These are phyloP conservation scores for Willisornis vidua DNA, from an alignment of 2,113 vertebrate species.

Conservation along the genomic window DNA sequence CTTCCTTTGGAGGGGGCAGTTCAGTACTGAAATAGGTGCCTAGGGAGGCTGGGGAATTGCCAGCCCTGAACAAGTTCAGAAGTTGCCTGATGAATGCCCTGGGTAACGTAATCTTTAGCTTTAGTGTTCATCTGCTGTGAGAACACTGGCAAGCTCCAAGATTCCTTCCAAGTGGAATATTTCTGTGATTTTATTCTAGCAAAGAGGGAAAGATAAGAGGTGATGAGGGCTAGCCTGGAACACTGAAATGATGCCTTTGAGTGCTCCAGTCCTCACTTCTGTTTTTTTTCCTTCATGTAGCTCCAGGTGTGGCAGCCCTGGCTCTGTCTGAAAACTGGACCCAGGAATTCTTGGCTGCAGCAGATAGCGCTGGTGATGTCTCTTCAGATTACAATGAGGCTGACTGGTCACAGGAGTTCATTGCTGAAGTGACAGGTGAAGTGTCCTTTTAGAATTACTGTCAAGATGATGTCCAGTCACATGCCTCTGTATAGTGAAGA, in stretches of 20 bases:
- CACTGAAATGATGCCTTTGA: not conserved
- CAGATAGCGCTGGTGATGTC: constrained; percentile 77
- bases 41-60: not conserved
- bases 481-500: not conserved
- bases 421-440: constrained; percentile 92
- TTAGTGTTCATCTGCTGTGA: not conserved
- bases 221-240: not conserved
- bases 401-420: constrained; percentile 97
- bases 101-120: not conserved
- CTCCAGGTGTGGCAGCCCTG: constrained; percentile 94
- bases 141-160: not conserved
- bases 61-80: not conserved
- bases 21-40: not conserved
- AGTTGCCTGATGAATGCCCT: not conserved
- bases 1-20: not conserved
- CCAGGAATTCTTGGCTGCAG: constrained; percentile 88
- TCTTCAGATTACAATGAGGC: constrained; percentile 87
- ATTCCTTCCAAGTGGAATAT: not conserved
- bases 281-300: constrained; percentile 59
- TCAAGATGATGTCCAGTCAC: not conserved
- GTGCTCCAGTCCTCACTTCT: not conserved
- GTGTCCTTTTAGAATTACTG: not conserved
- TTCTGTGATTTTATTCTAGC: not conserved
- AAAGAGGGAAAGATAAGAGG: not conserved
- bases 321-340: constrained; percentile 95